Conservation (phyloP, 2,888 invertebrate species). For the Acanthococcus lagerstroemiae region DNA sequence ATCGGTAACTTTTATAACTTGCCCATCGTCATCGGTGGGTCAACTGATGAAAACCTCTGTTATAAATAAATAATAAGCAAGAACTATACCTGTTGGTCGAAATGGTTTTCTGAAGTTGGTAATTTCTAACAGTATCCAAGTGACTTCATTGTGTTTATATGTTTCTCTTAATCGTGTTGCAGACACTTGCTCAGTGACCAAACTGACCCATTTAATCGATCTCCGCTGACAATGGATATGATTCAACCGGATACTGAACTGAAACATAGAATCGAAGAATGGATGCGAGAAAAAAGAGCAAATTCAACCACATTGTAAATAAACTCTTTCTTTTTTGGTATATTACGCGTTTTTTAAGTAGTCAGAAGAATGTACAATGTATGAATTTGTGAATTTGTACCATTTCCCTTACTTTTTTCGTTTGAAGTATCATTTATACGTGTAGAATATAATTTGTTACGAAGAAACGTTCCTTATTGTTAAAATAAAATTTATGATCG, state of each 20-base stretch:
- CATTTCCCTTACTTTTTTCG: background rate
- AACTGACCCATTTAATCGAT: conserved; percentile 89
- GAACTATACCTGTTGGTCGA: too few relatives aligned
- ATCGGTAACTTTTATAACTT: too few relatives aligned
- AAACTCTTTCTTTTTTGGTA: background rate
- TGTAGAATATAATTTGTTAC: background rate
- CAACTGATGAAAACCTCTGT: too few relatives aligned
- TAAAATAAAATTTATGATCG: background rate
- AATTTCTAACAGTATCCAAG: background rate
- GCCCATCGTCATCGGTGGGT: too few relatives aligned
- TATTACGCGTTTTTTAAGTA: too few relatives aligned
- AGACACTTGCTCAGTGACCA: conserved; percentile 85
- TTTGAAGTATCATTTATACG: too few relatives aligned
- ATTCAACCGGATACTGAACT: conserved; percentile 69
- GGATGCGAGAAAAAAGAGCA: conserved; percentile 54
- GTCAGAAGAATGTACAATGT: too few relatives aligned
- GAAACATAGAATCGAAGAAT: conserved; percentile 63
- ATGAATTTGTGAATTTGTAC: too few relatives aligned
- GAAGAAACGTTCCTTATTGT: background rate
- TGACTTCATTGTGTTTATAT: background rate
- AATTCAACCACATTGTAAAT: background rate
- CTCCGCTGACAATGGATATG: conserved; percentile 87
- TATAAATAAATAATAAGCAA: too few relatives aligned
- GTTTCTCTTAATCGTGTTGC: conserved; percentile 40
- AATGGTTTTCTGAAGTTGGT: too few relatives aligned